Conservation (phyloP, 2,797 vertebrate genomes). For the Pelochelys cantorii region DNA sequence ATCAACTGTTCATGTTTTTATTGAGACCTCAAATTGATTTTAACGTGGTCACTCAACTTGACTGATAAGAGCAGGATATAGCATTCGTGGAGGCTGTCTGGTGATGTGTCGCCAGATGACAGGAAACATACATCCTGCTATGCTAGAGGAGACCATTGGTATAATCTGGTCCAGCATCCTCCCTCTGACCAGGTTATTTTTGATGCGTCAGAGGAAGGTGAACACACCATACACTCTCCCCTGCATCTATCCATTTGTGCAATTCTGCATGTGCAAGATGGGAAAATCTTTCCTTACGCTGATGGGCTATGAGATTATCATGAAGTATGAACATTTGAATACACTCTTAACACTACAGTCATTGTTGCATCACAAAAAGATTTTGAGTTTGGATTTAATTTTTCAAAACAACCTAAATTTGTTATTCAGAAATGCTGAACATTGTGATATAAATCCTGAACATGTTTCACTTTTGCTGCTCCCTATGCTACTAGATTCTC, state of each 20-base stretch:
- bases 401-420: background rate
- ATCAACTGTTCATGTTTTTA: background rate
- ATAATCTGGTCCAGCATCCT: slow-evolving; percentile 48
- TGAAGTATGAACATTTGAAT: too few relatives aligned
- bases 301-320: slow-evolving; percentile 64
- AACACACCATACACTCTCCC: slow-evolving; percentile 34
- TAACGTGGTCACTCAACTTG: background rate
- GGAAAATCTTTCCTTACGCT: slow-evolving; percentile 68
- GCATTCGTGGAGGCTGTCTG: background rate
- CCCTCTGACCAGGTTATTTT: slow-evolving; percentile 43
- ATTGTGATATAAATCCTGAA: background rate
- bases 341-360: background rate
- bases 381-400: background rate
- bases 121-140: background rate
- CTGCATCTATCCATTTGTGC: slow-evolving; percentile 35
- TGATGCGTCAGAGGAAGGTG: slow-evolving; percentile 54
- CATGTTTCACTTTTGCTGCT: background rate
- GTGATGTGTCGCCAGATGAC: slow-evolving; percentile 2
- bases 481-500: background rate
- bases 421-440: background rate
- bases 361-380: background rate
- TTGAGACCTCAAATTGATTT: background rate
- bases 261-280: slow-evolving; percentile 69
- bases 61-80: background rate
- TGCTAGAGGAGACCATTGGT: slow-evolving; percentile 29